Evolutionary conservation across 2,113 vertebrate genomes (phyloP), one percentile per base, ranked within the genome.

Genomic region (Propithecus coquereli): DNA sequence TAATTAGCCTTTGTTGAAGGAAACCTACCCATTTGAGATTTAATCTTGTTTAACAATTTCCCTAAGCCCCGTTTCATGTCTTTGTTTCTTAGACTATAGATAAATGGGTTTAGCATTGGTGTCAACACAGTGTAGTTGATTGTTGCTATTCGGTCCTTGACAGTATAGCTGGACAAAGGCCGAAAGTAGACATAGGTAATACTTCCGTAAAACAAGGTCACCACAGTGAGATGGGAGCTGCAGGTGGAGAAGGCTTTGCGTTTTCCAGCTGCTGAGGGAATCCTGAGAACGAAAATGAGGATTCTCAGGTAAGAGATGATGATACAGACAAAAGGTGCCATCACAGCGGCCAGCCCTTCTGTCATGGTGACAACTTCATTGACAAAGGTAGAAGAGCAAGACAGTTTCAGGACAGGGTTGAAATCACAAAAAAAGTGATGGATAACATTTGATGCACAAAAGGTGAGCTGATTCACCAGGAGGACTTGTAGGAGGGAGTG

Each of bases 1-100:
- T 63, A 68, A 57, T 63, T 96, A 73, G 23, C 22, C 34, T 47
- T 84, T 93, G 17, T 40, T 85, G 63, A 90, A 89, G 71, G 77
- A 86, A 94, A 52, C 47, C 47, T 90, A n/a, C 54, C 8, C 22
- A 30, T 84, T 59, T 92, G 74, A 90, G 47, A 68, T 32, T 66
- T 97, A 73, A 90, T 80, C 47, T 43, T 96, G 61, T 11, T 93
- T 50, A 70, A 16, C 45, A 95, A 0, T 84, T 95, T 94, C 34
- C 52, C 82, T 73, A 98, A 54, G n/a, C 97, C 74, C 17, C 1
- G 40, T 81, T 96, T 97, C 23, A 98, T 91, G 54, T 97, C 97
- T 80, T 97, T 94, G 74, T 98, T 98, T 86, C 98, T 97, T 40
- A 97, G 77, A 40, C 80, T 97, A n/a, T 97, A 98, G 43, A 97